A percentile compares a stretch with the other conserved stretches of the same genome.
Conservation (phyloP, 2,113 vertebrate species). For the Pelobates fuscus region DNA sequence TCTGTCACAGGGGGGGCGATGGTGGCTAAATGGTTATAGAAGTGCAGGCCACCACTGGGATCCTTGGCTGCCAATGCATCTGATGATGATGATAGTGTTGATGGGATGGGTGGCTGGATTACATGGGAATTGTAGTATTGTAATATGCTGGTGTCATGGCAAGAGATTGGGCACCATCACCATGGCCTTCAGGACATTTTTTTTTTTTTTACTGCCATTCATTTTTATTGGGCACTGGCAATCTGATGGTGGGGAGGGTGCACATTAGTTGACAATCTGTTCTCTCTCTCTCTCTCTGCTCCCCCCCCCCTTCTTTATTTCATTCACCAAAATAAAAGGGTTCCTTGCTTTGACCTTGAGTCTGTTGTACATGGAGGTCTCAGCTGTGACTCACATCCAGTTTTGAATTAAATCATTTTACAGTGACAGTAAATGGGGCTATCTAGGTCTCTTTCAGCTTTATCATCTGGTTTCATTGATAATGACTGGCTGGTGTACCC, state of each 20-base stretch:
- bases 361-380: constrained; percentile 6
- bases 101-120: not conserved
- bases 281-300: too few relatives aligned
- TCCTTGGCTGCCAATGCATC: not conserved
- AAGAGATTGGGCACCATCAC: not conserved
- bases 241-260: not conserved
- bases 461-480: not conserved
- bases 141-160: not conserved
- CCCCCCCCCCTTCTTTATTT: too few relatives aligned
- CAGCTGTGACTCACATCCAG: not conserved
- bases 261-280: not conserved
- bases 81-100: constrained; percentile 4
- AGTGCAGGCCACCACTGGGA: constrained; percentile 14
- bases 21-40: not conserved
- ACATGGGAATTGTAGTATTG: not conserved
- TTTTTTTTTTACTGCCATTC: not conserved
- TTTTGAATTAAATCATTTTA: not conserved
- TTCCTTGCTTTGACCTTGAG: constrained; percentile 31
- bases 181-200: not conserved
- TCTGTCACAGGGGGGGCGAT: not conserved
- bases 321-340: not conserved
- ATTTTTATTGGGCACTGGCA: not conserved
- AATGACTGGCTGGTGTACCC: not conserved
- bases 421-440: too few relatives aligned
- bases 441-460: not conserved